Evolutionary conservation across 2,113 vertebrate genomes (phyloP).

Genomic region (Catagonus wagneri): DNA sequence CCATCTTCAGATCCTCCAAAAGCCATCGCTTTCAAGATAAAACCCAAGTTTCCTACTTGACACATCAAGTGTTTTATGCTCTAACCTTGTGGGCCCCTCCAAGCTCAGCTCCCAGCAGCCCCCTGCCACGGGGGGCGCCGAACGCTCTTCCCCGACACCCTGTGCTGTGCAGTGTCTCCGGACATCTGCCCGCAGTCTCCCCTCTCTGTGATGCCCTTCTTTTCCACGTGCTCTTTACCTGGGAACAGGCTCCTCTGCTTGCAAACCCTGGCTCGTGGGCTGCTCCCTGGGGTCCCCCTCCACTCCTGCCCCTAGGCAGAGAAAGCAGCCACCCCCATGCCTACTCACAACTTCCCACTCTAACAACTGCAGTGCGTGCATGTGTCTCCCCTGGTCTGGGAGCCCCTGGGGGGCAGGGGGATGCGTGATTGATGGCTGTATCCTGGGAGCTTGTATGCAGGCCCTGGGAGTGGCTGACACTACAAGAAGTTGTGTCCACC

Average conservation of each 20-base stretch:
- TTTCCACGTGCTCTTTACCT: neutral
- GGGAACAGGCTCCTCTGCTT: neutral
- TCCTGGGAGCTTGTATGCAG: neutral
- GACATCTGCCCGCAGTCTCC: rapidly evolving
- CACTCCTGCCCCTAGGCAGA: neutral
- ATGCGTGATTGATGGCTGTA: neutral
- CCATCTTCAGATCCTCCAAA: neutral
- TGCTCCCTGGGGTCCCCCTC: neutral
- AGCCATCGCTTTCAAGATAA: neutral
- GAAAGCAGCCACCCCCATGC: neutral
- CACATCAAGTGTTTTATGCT: too few relatives aligned
- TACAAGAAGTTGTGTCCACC: too few relatives aligned
- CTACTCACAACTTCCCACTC: too few relatives aligned
- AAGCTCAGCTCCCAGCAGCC: neutral
- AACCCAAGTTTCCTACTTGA: neutral
- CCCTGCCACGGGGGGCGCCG: rapidly evolving
- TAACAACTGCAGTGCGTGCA: rapidly evolving
- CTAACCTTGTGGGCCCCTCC: neutral
- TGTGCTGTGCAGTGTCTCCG: neutral
- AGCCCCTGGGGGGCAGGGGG: neutral
- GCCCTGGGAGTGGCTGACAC: neutral
- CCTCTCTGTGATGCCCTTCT: neutral
- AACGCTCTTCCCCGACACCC: rapidly evolving
- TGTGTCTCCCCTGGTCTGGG: neutral
- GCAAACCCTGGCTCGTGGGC: neutral